Base-by-base conservation (phyloP, 2,888 invertebrate species). In the Lasioglossum marginatum region DNA sequence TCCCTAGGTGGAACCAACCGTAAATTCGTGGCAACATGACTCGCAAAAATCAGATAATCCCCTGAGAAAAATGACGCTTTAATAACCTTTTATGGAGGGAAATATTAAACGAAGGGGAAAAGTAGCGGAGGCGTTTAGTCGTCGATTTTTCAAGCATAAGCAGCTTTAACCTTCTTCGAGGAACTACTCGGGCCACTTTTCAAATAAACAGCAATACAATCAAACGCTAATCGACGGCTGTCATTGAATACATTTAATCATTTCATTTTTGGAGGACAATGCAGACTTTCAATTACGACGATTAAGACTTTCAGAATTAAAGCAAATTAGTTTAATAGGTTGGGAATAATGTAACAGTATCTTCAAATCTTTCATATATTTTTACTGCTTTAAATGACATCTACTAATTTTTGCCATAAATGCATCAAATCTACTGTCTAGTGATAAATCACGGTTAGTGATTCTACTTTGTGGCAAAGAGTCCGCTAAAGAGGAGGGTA, bases 41-140 rank as follows among this genome's bases (percentile, higher is more conserved):
- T 57, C n/a, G 57, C 57, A n/a, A 57, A 57, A n/a, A 57, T 57
- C 57, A 57, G 57, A 57, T 57, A 57, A n/a, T n/a, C 57, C n/a
- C 57, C 57, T 1, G 57, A 57, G n/a, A 57, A 12, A 57, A 57
- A 57, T n/a, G n/a, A 57, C 12, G 57, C n/a, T 57, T 57, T 12
- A 12, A n/a, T n/a, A n/a, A 57, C 57, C 57, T 12, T 57, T 57
- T 57, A 57, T 57, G n/a, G n/a, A 6, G n/a, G 12, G 4, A n/a
- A 57, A n/a, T 23, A 57, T 57, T n/a, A 57, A n/a, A 57, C 57
- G 12, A n/a, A 4, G 57, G n/a, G 12, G 57, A 12, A n/a, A 57
- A n/a, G 48, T 48, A n/a, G 52, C 2, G 10, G 52, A 52, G 52
- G 52, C 52, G 52, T 52, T 52, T n/a, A 8, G 23, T 12, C n/a